phyloP scores from a whole-genome alignment of 2,888 invertebrate species.

The Chymomyza fuscimana region DNA sequence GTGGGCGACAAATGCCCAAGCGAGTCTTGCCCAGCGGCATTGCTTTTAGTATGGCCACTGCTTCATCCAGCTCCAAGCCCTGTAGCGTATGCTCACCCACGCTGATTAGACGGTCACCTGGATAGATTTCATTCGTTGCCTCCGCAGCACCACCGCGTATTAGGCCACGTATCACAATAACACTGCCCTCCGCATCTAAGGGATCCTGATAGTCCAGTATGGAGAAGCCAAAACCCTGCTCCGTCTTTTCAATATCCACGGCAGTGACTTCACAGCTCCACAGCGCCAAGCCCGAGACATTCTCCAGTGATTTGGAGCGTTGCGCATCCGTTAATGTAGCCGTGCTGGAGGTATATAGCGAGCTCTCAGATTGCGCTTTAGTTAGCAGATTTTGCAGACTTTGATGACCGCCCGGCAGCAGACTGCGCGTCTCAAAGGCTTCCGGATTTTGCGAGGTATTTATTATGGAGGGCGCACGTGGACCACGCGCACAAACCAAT shows the following conservation, averaged over 20 bases:
- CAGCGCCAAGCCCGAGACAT: conserved; percentile 95
- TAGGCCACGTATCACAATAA: conserved; percentile 97
- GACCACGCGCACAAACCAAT: conserved; percentile 92
- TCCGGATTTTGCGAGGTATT: conserved; percentile 89
- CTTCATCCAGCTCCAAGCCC: conserved; percentile 95
- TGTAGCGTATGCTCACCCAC: conserved; percentile 95
- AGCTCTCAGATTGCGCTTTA: conserved; percentile 97
- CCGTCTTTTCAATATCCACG: conserved; percentile 94
- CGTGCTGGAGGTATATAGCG: conserved; percentile 92
- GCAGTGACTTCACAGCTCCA: conserved; percentile 97
- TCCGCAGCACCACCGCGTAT: conserved; percentile 99
- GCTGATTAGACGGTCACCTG: conserved; percentile 95
- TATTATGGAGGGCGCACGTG: conserved; percentile 83
- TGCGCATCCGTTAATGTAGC: conserved; percentile 86
- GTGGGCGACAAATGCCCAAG: conserved; percentile 94
- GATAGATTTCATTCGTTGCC: conserved; percentile 94
- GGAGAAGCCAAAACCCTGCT: conserved; percentile 98
- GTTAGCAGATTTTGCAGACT: conserved; percentile 90
- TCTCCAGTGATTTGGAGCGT: conserved; percentile 96
- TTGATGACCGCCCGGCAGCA: conserved; percentile 92
- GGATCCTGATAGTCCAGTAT: conserved; percentile 99
- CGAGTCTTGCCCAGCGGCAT: conserved; percentile 93
- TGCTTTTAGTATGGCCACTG: conserved; percentile 96
- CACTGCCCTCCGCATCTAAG: conserved; percentile 94
- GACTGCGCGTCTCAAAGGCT: conserved; percentile 90